Evolutionary conservation across 2,888 invertebrate genomes (phyloP).

Genomic region (Eugnorisma glareosa): DNA sequence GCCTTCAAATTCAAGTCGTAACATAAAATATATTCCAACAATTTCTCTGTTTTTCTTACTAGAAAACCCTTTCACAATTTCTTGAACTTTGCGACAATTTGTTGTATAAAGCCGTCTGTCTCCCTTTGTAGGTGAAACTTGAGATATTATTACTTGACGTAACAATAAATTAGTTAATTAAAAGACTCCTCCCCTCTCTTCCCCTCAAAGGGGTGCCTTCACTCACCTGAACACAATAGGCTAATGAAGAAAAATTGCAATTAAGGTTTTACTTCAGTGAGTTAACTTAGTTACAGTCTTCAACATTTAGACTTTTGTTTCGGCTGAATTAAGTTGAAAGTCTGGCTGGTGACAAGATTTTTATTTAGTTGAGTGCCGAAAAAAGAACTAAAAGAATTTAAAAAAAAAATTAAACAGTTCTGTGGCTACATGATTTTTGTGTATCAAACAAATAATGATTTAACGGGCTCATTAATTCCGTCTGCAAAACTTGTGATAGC

Average conservation of each 20-base stretch:
- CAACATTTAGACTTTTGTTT: slow-evolving; percentile 29
- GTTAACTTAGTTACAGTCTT: slow-evolving; percentile 46
- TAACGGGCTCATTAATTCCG: neutral
- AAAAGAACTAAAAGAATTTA: neutral
- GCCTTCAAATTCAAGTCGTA: slow-evolving; percentile 25
- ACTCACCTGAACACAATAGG: slow-evolving; percentile 61
- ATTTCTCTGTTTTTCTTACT: slow-evolving; percentile 24
- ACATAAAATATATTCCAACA: slow-evolving; percentile 38
- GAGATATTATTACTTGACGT: slow-evolving; percentile 63
- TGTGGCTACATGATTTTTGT: neutral
- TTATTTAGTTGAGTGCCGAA: neutral
- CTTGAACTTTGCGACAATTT: slow-evolving; percentile 61
- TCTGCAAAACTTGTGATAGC: no score
- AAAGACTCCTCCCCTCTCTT: slow-evolving; percentile 27
- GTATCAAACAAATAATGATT: neutral
- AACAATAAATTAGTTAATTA: slow-evolving; percentile 67
- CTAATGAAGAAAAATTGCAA: slow-evolving; percentile 68
- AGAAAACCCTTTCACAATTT: slow-evolving; percentile 43
- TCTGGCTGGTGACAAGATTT: slow-evolving; percentile 1
- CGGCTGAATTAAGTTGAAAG: slow-evolving; percentile 9
- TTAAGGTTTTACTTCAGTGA: slow-evolving; percentile 55
- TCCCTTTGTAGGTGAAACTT: slow-evolving; percentile 48
- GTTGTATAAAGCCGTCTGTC: slow-evolving; percentile 56
- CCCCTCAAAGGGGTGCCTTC: slow-evolving; percentile 44
- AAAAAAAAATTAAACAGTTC: neutral